A percentile compares a stretch with the other conserved stretches of the same genome.
These are phyloP conservation scores for Hypena proboscidalis DNA, from an alignment of 2,888 invertebrate genomes.

Conservation along the genomic window DNA sequence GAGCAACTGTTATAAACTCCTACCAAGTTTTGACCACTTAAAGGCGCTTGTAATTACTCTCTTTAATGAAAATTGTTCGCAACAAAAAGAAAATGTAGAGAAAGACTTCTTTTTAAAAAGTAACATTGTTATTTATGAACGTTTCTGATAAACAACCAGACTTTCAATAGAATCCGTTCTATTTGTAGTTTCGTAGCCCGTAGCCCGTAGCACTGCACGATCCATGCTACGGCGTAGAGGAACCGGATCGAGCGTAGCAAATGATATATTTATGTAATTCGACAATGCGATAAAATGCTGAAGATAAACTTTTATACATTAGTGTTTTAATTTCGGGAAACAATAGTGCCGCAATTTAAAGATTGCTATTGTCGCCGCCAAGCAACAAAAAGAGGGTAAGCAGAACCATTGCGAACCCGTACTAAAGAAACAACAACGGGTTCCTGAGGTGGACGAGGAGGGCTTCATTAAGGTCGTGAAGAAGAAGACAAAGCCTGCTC, in stretches of 20 bases:
- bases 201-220: no score
- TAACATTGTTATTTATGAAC: constrained; percentile 7
- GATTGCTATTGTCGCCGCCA: no score
- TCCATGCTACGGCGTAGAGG: constrained; percentile 34
- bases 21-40: neutral
- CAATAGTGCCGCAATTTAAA: no score
- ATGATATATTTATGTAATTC: constrained; percentile 11
- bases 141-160: constrained; percentile 26
- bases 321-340: neutral
- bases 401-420: no score
- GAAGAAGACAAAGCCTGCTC: no score
- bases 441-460: no score
- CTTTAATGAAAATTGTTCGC: neutral
- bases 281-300: constrained; percentile 2
- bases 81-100: no score
- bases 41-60: neutral
- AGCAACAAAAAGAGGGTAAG: no score
- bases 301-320: constrained; percentile 2
- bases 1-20: neutral
- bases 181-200: constrained; percentile 20
- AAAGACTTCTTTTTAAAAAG: no score
- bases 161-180: constrained; percentile 20
- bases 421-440: no score
- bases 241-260: constrained; percentile 14
- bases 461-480: no score